These are phyloP conservation scores for Oreotragus oreotragus DNA, from an alignment of 2,113 vertebrate species.

Conservation along the genomic window DNA sequence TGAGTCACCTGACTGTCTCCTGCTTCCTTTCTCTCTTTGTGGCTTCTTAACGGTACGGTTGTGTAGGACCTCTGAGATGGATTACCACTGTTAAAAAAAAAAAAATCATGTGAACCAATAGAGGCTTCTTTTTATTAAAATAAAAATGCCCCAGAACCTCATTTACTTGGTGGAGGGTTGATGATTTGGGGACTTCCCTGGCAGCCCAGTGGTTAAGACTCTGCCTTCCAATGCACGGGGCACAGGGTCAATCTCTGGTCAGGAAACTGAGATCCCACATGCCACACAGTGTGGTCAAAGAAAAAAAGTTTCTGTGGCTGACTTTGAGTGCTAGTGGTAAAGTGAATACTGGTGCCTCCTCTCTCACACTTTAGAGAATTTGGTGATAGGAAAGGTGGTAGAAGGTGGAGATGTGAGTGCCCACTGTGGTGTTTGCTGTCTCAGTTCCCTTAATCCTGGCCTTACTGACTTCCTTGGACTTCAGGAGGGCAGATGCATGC, in stretches of 20 bases:
- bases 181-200: not conserved
- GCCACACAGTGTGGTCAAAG: not conserved
- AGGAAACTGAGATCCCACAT: not conserved
- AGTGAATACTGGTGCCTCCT: not conserved
- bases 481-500: not conserved
- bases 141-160: not conserved
- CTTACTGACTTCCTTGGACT: not conserved
- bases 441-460: not conserved
- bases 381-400: not conserved
- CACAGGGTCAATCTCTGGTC: not conserved
- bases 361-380: not conserved
- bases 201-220: not conserved
- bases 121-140: not conserved
- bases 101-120: not conserved
- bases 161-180: not conserved
- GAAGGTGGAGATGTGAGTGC: not conserved
- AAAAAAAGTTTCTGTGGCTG: not conserved
- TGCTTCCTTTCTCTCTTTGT: not conserved
- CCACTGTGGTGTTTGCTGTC: too few species aligned
- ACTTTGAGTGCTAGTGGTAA: not conserved
- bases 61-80: not conserved
- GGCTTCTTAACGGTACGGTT: not conserved
- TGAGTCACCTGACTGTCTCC: not conserved
- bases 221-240: not conserved
- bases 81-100: not conserved